Conservation (phyloP, 2,888 invertebrate species). For the Pyrrhia umbra region DNA sequence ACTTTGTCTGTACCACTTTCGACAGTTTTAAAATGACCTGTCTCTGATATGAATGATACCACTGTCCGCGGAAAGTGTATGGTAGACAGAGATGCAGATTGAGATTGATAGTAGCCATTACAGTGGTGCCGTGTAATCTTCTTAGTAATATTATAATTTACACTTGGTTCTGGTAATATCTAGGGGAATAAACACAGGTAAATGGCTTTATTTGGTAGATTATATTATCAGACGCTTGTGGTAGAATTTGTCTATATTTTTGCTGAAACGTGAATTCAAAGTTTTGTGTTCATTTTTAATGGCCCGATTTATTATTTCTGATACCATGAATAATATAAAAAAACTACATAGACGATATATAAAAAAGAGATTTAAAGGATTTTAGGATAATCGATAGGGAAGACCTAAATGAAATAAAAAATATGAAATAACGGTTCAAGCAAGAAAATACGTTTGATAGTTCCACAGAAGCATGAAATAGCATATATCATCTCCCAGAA, state of each 20-base stretch:
- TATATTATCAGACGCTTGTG: neutral
- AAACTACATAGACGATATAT: no score
- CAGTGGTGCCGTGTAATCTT: slow-evolving; percentile 32
- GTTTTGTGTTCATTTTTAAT: neutral
- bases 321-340: no score
- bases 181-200: neutral
- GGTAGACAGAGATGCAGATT: slow-evolving; percentile 28
- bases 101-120: slow-evolving; percentile 49
- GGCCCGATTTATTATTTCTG: neutral
- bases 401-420: no score
- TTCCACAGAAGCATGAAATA: neutral
- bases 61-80: slow-evolving; percentile 50
- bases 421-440: no score
- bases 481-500: neutral
- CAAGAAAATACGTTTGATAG: neutral
- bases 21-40: slow-evolving; percentile 58
- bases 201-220: neutral
- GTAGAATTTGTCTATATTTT: neutral
- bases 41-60: slow-evolving; percentile 50
- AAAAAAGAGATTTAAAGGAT: no score
- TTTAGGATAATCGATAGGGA: no score
- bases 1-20: slow-evolving; percentile 66
- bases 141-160: slow-evolving; percentile 33
- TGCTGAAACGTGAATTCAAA: no score
- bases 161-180: slow-evolving; percentile 27